phyloP scores from a whole-genome alignment of 2,797 vertebrate genomes.

The Aeoliscus strigatus region DNA sequence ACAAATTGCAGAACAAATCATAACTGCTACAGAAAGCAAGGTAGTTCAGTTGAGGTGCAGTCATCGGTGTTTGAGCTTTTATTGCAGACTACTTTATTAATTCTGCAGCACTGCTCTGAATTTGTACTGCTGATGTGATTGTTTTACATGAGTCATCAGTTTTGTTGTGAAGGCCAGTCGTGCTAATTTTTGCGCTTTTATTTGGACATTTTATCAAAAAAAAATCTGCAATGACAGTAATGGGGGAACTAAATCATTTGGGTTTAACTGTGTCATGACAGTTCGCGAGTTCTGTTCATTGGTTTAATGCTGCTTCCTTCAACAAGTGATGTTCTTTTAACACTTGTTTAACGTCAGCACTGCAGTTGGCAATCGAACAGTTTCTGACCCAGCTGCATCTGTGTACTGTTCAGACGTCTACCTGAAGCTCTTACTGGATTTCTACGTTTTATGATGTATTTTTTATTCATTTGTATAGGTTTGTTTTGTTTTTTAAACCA shows the following conservation, averaged over 20 bases:
- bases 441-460: slow-evolving; percentile 54
- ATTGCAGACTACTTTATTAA: background rate
- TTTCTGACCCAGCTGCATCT: slow-evolving; percentile 39
- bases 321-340: slow-evolving; percentile 21
- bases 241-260: background rate
- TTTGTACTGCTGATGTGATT: background rate
- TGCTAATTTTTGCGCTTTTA: no score
- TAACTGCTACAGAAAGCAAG: slow-evolving; percentile 16
- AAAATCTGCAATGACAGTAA: slow-evolving; percentile 7
- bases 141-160: slow-evolving; percentile 7
- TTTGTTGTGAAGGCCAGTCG: slow-evolving; percentile 14
- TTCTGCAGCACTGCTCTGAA: background rate
- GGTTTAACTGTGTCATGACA: background rate
- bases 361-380: slow-evolving; percentile 39
- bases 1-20: slow-evolving; percentile 25
- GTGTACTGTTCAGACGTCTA: slow-evolving; percentile 58
- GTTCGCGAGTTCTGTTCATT: slow-evolving; percentile 3
- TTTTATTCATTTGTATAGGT: slow-evolving; percentile 44
- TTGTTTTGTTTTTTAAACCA: slow-evolving; percentile 44
- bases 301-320: slow-evolving; percentile 46
- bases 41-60: background rate
- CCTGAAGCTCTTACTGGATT: slow-evolving; percentile 65
- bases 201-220: no score
- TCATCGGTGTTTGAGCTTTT: background rate
- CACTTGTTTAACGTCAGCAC: slow-evolving; percentile 5